These are phyloP conservation scores for Tetrax tetrax DNA, from an alignment of 2,113 vertebrate genomes.

Conservation along the genomic window DNA sequence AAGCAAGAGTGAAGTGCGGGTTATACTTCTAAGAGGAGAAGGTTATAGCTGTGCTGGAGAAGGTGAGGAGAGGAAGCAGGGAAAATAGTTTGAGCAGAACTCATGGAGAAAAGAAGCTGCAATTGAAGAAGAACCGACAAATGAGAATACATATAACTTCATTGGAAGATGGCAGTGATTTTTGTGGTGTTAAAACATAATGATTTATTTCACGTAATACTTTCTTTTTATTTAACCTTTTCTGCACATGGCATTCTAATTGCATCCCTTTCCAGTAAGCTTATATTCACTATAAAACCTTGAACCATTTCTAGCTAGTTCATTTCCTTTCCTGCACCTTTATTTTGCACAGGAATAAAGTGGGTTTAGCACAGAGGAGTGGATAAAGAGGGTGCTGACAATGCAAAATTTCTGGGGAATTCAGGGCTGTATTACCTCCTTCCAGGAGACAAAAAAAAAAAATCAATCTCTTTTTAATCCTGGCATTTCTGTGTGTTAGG, in stretches of 20 bases:
- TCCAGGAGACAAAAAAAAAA: background rate
- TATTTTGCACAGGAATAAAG: background rate
- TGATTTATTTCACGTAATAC: background rate
- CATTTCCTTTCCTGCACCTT: background rate
- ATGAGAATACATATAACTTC: background rate
- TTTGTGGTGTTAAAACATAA: background rate
- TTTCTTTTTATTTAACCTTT: background rate
- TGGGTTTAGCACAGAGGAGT: background rate
- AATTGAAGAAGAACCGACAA: constrained; percentile 6
- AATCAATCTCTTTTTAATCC: background rate
- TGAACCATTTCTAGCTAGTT: background rate
- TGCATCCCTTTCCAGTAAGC: background rate
- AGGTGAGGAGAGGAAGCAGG: background rate
- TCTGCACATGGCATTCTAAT: background rate
- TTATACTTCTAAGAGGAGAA: background rate
- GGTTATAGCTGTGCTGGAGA: background rate
- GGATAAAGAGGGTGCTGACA: background rate
- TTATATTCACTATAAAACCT: background rate
- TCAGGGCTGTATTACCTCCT: background rate
- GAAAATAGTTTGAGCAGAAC: background rate
- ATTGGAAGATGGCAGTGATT: background rate
- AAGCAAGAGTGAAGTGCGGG: background rate
- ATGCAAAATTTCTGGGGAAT: background rate
- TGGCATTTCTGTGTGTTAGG: background rate
- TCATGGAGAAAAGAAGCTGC: background rate